Percentiles rank a stretch among this genome's conserved stretches.
Evolutionary conservation across 2,113 vertebrate species (phyloP).

Genomic region (Cavia aperea): DNA sequence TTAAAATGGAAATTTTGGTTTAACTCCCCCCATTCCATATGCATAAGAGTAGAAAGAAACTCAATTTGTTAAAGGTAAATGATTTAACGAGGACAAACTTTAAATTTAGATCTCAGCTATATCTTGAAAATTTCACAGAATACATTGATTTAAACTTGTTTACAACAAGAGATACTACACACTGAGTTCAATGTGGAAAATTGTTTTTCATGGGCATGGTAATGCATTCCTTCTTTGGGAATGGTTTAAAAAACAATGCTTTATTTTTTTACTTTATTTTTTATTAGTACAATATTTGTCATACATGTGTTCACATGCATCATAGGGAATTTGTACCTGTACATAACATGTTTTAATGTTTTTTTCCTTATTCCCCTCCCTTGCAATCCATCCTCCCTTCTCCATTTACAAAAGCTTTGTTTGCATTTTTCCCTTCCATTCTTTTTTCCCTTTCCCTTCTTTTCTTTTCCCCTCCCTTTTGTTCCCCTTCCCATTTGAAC

Average conservation of each 20-base stretch:
- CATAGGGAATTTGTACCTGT: not conserved
- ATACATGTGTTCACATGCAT: not conserved
- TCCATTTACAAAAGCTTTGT: not conserved
- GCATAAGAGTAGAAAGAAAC: not conserved
- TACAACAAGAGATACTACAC: not conserved
- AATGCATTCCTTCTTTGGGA: not conserved
- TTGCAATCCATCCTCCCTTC: not conserved
- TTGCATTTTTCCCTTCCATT: not conserved
- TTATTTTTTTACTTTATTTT: not conserved
- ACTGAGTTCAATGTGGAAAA: not conserved
- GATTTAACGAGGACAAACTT: slow-evolving; percentile 6
- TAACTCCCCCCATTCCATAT: not conserved
- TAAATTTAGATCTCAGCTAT: slow-evolving; percentile 1
- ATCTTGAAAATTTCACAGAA: not conserved
- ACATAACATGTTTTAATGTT: not conserved
- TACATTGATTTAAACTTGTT: not conserved
- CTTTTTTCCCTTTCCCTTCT: not conserved
- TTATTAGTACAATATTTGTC: not conserved
- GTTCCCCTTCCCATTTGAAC: not conserved
- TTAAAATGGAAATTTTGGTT: slow-evolving; percentile 31
- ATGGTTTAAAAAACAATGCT: not conserved
- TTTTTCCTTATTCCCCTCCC: not conserved
- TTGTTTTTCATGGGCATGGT: not conserved
- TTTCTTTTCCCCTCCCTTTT: not conserved
- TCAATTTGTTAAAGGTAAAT: not conserved